Percentiles rank a stretch among this genome's conserved stretches.
Evolutionary conservation across 1,140 invertebrate genomes (phyloP).

Genomic region (Littorina saxatilis): DNA sequence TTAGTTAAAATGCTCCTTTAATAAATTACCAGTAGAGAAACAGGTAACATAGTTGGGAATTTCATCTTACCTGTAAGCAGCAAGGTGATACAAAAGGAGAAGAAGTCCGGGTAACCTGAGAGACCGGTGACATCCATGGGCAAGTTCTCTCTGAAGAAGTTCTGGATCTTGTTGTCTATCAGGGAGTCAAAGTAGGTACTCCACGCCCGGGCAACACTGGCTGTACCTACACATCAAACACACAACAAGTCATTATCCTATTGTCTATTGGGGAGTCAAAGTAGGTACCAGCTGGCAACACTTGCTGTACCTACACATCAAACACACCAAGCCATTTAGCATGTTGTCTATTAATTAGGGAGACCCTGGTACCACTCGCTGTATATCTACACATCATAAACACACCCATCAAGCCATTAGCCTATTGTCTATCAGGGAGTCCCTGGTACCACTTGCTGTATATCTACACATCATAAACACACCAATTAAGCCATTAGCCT

Average conservation of each 20-base stretch:
- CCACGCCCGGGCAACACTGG: slow-evolving; percentile 74
- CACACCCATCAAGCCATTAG: too few species aligned
- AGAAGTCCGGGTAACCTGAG: slow-evolving; percentile 74
- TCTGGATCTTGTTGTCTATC: slow-evolving; percentile 67
- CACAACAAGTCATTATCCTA: slow-evolving; percentile 54
- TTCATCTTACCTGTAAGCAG: slow-evolving; percentile 74
- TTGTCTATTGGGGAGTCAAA: slow-evolving; percentile 73
- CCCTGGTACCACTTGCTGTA: too few species aligned
- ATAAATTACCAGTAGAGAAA: too few species aligned
- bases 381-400: too few species aligned
- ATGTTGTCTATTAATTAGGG: neutral
- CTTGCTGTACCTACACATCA: slow-evolving; percentile 70
- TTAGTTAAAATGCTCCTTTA: too few species aligned
- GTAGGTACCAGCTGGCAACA: slow-evolving; percentile 73
- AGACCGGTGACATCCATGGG: slow-evolving; percentile 77
- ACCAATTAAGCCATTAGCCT: too few species aligned
- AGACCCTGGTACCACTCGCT: too few species aligned
- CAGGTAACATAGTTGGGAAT: too few species aligned
- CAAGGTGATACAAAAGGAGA: slow-evolving; percentile 72
- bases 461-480: too few species aligned
- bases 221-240: slow-evolving; percentile 61
- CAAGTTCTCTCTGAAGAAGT: slow-evolving; percentile 71
- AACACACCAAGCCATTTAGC: too few species aligned
- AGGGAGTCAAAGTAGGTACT: slow-evolving; percentile 74
- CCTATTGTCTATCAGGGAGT: slow-evolving; percentile 69